Conservation (phyloP, 2,797 vertebrate genomes). For the Neostethus bicornis region DNA sequence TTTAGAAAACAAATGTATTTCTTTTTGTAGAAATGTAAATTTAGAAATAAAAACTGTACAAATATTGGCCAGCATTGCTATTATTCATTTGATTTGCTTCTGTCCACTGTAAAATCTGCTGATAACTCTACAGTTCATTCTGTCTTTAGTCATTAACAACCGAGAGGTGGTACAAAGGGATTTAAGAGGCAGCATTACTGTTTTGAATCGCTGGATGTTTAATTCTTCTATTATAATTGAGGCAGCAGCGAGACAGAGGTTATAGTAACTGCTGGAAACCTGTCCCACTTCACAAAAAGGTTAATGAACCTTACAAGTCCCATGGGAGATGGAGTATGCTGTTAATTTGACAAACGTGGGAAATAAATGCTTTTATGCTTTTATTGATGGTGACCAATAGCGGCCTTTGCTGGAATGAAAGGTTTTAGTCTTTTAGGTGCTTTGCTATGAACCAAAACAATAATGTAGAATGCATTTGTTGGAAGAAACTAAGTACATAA, state of each 20-base stretch:
- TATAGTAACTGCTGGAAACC: constrained; percentile 85
- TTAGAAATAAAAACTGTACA: constrained; percentile 45
- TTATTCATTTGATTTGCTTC: constrained; percentile 68
- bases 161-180: constrained; percentile 80
- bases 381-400: constrained; percentile 88
- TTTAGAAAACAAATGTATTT: constrained; percentile 22
- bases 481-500: constrained; percentile 89
- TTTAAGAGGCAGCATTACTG: constrained; percentile 82
- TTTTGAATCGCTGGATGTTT: constrained; percentile 83
- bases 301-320: constrained; percentile 87
- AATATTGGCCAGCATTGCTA: constrained; percentile 33
- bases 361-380: constrained; percentile 92
- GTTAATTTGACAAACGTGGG: constrained; percentile 90
- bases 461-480: constrained; percentile 86
- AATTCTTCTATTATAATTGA: constrained; percentile 91
- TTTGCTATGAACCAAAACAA: constrained; percentile 84
- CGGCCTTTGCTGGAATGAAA: constrained; percentile 89
- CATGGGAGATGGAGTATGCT: constrained; percentile 89
- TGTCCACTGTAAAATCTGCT: constrained; percentile 67
- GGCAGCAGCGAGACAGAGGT: constrained; percentile 84
- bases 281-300: constrained; percentile 86
- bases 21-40: constrained; percentile 33
- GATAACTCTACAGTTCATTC: constrained; percentile 73
- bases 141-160: constrained; percentile 82
- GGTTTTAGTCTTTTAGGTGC: constrained; percentile 87